Percentiles rank a stretch among this genome's conserved stretches.
phyloP scores from a whole-genome alignment of 92 coral and sea anemone genomes.

The Nematostella vectensis region DNA sequence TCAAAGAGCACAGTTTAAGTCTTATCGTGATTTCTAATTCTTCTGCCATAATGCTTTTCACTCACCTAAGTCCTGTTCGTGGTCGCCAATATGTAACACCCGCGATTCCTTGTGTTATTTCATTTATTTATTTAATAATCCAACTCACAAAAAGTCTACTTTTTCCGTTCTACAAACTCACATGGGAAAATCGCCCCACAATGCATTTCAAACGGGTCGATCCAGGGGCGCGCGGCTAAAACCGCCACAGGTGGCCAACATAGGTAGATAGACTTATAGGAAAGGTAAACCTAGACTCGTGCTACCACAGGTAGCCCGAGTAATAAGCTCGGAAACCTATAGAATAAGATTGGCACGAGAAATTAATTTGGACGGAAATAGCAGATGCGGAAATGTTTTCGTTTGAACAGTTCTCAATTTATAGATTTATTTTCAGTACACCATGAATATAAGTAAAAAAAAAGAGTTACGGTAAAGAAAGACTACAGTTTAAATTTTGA shows the following conservation, averaged over 20 bases:
- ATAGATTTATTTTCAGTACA: too few relatives aligned
- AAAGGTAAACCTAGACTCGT: too few relatives aligned
- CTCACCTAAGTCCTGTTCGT: neutral
- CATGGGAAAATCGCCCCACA: neutral
- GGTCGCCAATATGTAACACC: constrained; percentile 1
- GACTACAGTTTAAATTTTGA: too few relatives aligned
- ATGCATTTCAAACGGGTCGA: neutral
- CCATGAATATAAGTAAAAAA: too few relatives aligned
- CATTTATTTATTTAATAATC: too few relatives aligned
- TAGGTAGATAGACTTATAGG: neutral
- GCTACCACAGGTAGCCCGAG: too few relatives aligned
- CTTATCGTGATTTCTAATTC: constrained; percentile 14
- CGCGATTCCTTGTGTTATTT: neutral
- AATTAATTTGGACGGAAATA: too few relatives aligned
- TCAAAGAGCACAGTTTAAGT: constrained; percentile 3
- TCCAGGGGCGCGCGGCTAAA: neutral
- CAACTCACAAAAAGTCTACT: neutral
- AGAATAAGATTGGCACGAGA: too few relatives aligned
- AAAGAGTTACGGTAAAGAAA: too few relatives aligned
- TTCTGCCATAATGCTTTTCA: constrained; percentile 2
- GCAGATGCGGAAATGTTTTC: too few relatives aligned
- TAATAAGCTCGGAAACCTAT: too few relatives aligned
- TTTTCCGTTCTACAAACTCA: neutral
- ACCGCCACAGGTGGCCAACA: neutral
- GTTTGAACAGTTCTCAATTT: too few relatives aligned